Percentiles rank a stretch among this genome's conserved stretches.
Evolutionary conservation across 2,888 invertebrate genomes (phyloP).

Genomic region (Acleris laterana): DNA sequence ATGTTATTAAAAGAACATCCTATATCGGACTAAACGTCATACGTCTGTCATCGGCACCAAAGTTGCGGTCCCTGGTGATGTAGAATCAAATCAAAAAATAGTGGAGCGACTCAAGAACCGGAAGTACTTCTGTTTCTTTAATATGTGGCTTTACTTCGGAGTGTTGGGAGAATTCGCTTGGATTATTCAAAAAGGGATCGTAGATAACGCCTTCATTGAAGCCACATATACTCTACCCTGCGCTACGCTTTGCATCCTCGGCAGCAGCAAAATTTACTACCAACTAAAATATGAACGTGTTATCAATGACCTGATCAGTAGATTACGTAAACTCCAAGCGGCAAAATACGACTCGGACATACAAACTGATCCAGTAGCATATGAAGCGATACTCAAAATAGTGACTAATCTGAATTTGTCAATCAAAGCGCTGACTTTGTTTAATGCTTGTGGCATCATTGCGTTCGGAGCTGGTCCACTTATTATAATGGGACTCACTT

Average conservation of each 20-base stretch:
- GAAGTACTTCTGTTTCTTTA: neutral
- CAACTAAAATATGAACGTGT: neutral
- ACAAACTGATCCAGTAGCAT: neutral
- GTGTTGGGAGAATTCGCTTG: constrained; percentile 43
- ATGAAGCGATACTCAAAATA: neutral
- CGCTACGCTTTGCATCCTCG: constrained; percentile 49
- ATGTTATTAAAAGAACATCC: too few species aligned
- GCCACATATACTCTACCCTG: constrained; percentile 54
- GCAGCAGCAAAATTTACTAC: constrained; percentile 48
- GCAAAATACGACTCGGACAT: neutral
- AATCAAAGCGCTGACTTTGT: neutral
- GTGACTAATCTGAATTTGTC: neutral
- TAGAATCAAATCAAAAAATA: constrained; percentile 36
- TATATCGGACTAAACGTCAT: too few species aligned
- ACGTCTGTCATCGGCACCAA: too few species aligned
- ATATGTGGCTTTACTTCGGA: neutral
- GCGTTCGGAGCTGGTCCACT: neutral
- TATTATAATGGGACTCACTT: neutral
- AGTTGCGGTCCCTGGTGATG: too few species aligned
- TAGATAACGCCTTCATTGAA: constrained; percentile 45
- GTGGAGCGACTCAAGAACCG: constrained; percentile 16
- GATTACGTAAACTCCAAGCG: neutral
- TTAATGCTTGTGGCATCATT: neutral
- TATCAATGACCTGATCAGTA: neutral
- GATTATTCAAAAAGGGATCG: constrained; percentile 41